Evolutionary conservation across 2,888 invertebrate species (phyloP).

Genomic region (Metacarcinus magister): DNA sequence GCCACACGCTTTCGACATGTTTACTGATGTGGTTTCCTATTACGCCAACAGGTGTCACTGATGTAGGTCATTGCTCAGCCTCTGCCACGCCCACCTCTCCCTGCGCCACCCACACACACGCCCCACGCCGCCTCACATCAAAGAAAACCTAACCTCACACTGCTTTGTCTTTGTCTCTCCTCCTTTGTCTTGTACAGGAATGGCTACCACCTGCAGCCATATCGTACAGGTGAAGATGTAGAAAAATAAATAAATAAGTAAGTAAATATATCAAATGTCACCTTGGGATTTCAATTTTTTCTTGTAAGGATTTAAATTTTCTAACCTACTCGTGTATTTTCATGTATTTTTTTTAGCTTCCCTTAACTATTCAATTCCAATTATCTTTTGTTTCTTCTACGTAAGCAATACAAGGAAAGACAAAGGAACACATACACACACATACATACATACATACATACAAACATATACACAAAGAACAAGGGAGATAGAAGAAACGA

Average conservation of each 20-base stretch:
- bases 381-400: background rate
- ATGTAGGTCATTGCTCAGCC: background rate
- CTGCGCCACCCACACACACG: background rate
- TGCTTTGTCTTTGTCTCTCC: background rate
- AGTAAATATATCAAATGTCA: no score
- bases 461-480: background rate
- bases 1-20: background rate
- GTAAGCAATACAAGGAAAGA: background rate
- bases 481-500: background rate
- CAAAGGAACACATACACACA: background rate
- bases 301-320: background rate
- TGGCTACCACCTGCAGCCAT: no score
- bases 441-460: background rate
- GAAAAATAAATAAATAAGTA: no score
- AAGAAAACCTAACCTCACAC: no score
- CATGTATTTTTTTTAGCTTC: background rate
- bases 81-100: background rate
- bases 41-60: conserved; percentile 6
- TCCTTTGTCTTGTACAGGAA: background rate
- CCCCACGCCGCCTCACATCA: no score
- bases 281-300: no score
- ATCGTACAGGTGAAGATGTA: no score
- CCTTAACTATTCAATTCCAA: background rate
- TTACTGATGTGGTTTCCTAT: conserved; percentile 22
- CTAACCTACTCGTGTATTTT: background rate